These are phyloP conservation scores for Drosophila diplacantha DNA, from an alignment of 2,888 invertebrate genomes.

Conservation along the genomic window DNA sequence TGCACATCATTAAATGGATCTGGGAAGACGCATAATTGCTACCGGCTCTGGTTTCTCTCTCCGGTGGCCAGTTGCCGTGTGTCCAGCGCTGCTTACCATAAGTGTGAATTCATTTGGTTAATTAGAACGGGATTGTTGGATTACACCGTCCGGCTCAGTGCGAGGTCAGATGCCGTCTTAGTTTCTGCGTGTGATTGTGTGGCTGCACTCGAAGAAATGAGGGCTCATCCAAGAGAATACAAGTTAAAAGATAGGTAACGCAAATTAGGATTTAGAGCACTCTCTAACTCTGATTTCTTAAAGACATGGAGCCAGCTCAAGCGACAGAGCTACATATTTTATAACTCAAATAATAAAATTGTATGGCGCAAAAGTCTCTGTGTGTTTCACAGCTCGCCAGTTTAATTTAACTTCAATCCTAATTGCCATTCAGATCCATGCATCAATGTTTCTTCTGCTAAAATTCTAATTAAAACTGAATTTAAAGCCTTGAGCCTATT, in stretches of 20 bases:
- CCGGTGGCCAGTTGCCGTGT: not conserved
- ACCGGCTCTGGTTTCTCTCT: constrained; percentile 22
- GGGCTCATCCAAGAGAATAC: not conserved
- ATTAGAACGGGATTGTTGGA: constrained; percentile 54
- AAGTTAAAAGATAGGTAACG: not conserved
- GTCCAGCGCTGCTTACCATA: constrained; percentile 44
- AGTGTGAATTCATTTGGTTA: constrained; percentile 70
- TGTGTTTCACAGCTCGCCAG: no score
- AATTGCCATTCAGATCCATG: not conserved
- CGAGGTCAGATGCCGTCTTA: constrained; percentile 6
- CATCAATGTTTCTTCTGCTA: no score
- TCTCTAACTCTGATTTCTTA: no score
- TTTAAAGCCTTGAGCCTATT: not conserved
- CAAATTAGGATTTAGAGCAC: not conserved
- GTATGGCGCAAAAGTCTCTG: no score
- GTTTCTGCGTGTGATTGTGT: constrained; percentile 5
- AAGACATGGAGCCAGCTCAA: no score
- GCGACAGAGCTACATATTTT: no score
- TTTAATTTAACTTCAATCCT: no score
- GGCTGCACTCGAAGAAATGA: constrained; percentile 6
- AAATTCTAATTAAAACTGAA: no score
- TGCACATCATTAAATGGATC: constrained; percentile 30
- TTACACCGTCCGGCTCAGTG: constrained; percentile 30
- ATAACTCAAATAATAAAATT: no score
- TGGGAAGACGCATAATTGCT: constrained; percentile 38